Evolutionary conservation across 2,888 invertebrate species (phyloP), one percentile per base, ranked within the genome.

Genomic region (Lacanobia wlatinum): DNA sequence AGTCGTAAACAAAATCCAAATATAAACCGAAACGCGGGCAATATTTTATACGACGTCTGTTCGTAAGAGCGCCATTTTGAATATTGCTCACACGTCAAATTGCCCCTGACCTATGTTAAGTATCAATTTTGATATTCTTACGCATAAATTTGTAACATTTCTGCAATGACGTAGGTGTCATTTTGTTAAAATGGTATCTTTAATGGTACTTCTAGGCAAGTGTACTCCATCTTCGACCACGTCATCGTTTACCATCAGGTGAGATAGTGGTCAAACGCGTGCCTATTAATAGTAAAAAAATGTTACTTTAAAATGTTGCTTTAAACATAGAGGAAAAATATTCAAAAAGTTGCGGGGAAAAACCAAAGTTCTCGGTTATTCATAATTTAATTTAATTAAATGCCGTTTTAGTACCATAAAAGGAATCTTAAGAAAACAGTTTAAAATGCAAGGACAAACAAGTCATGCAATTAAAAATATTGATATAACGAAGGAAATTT

Each of bases 31-130:
- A 28, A 58, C 21, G n/a, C 16, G 52, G 46, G 81, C 61, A 46
- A 75, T 76, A 81, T 84, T 76, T 84, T 60, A 84, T 58, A 60
- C 59, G 46, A 56, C 65, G 34, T 21, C 43, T 52, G 64, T 38
- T 38, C 43, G 52, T 53, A 55, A 68, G 75, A 50, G 50, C 28
- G 12, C 67, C 75, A 78, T 78, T 78, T 70, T 60, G 65, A 65
- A 82, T 83, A 75, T 78, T 66, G 72, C 72, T 73, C 50, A 63
- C 67, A 55, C 65, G 50, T 73, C 10, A 66, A 67, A 73, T 66
- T 46, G 46, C 50, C 16, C 56, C 62, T 70, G 59, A 66, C 74
- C 66, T 56, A 16, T n/a, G 63, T 48, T 38, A 63, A 67, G 58
- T 58, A 67, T 48, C 64, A 70, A 62, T 69, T 75, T 71, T n/a